A percentile compares a stretch with the other conserved stretches of the same genome.
These are phyloP conservation scores for Meiosimyza platycephala DNA, from an alignment of 2,888 invertebrate genomes.

Conservation along the genomic window DNA sequence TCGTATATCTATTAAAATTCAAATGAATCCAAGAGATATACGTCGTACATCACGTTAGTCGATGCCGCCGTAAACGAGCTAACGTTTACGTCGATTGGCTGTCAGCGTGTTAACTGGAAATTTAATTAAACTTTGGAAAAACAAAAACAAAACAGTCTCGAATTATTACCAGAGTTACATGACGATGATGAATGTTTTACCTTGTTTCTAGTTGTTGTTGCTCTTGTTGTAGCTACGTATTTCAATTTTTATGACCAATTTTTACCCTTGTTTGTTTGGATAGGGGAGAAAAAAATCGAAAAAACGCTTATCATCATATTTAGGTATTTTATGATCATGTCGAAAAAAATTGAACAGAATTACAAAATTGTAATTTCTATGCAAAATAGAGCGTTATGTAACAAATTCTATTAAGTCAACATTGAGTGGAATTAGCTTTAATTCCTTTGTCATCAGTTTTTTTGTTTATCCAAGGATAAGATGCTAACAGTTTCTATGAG, in stretches of 20 bases:
- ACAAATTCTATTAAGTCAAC: no score
- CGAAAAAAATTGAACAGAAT: constrained; percentile 39
- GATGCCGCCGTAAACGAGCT: neutral
- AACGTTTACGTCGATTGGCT: constrained; percentile 38
- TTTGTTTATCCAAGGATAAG: no score
- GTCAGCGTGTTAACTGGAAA: constrained; percentile 46
- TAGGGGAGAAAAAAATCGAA: neutral
- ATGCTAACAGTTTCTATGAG: no score
- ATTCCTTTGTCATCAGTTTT: no score
- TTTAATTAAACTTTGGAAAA: constrained; percentile 55
- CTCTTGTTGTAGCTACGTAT: constrained; percentile 13
- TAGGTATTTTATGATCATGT: constrained; percentile 39
- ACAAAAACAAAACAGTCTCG: constrained; percentile 38
- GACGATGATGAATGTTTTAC: constrained; percentile 46
- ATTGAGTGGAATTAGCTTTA: no score
- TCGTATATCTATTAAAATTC: constrained; percentile 29
- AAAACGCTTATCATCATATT: constrained; percentile 27
- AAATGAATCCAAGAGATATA: constrained; percentile 23
- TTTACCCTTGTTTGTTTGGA: constrained; percentile 11
- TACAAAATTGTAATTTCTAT: constrained; percentile 39
- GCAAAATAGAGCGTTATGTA: constrained; percentile 24
- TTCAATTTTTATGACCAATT: neutral
- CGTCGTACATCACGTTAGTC: neutral
- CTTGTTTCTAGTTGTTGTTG: constrained; percentile 14
- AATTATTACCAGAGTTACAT: constrained; percentile 46